A percentile compares a stretch with the other conserved stretches of the same genome.
phyloP scores from a whole-genome alignment of 2,797 vertebrate genomes.

The Tenualosa ilisha region DNA sequence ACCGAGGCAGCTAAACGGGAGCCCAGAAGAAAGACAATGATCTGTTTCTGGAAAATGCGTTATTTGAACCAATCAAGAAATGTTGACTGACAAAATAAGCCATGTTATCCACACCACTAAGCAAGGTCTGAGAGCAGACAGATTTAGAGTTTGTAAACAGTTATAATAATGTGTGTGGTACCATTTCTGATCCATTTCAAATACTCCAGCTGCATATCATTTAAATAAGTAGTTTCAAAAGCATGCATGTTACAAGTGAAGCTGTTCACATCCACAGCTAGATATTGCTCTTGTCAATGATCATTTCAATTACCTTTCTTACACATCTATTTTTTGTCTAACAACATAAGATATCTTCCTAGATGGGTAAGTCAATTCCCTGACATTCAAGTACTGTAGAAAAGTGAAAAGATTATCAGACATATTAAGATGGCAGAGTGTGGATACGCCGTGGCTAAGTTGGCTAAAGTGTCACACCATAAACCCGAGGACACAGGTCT shows the following conservation, averaged over 20 bases:
- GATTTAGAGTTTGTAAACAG: neutral
- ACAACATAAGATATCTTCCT: too few species aligned
- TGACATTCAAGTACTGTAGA: too few species aligned
- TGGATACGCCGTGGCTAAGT: too few species aligned
- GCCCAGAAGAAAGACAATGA: neutral
- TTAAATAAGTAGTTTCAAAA: neutral
- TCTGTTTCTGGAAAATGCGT: neutral
- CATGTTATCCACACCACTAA: neutral
- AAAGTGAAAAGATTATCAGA: too few species aligned
- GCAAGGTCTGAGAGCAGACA: neutral
- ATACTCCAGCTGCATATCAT: neutral
- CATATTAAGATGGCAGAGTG: too few species aligned
- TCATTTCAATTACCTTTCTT: too few species aligned
- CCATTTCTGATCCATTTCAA: neutral
- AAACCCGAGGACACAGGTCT: too few species aligned
- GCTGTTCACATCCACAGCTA: too few species aligned
- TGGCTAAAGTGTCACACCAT: too few species aligned
- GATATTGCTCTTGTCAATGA: too few species aligned
- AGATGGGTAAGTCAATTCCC: too few species aligned
- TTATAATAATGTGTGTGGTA: neutral
- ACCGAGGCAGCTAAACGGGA: neutral
- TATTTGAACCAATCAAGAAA: neutral
- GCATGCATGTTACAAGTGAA: neutral
- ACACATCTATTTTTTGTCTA: too few species aligned
- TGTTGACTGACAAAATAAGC: neutral